These are phyloP conservation scores for Nephrotoma guestfalica DNA, from an alignment of 2,888 invertebrate genomes.

Conservation along the genomic window DNA sequence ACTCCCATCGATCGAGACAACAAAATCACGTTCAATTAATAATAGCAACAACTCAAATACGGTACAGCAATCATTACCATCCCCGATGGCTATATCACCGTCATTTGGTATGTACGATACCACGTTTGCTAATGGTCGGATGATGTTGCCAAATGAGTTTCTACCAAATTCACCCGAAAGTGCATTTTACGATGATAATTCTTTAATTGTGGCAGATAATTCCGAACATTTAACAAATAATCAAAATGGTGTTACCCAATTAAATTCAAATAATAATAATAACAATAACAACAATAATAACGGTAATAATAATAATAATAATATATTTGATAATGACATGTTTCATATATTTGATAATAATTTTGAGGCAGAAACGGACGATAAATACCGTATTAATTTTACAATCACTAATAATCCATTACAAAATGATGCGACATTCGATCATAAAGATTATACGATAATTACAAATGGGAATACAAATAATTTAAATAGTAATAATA, in stretches of 20 bases:
- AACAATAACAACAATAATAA: not conserved
- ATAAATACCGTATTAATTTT: not conserved
- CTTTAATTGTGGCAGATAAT: constrained; percentile 19
- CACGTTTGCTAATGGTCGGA: not conserved
- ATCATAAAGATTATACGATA: not conserved
- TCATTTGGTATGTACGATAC: constrained; percentile 2
- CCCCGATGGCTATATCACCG: constrained; percentile 11
- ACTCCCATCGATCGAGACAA: not conserved
- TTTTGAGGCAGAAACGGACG: not conserved
- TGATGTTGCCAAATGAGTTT: constrained; percentile 10
- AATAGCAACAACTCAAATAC: not conserved
- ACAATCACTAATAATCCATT: not conserved
- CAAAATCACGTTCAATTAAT: not conserved
- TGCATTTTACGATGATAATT: constrained; percentile 62
- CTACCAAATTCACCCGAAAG: constrained; percentile 74
- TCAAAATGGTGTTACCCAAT: not conserved
- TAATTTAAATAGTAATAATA: constrained; percentile 2
- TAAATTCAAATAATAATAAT: not conserved
- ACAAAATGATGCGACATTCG: not conserved
- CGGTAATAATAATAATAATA: not conserved
- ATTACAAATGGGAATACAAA: not conserved
- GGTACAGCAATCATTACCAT: constrained; percentile 9
- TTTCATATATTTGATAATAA: not conserved
- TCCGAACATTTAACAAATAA: not conserved
- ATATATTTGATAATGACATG: not conserved